Evolutionary conservation across 2,888 invertebrate species (phyloP).

Genomic region (Trachelus tabidus): DNA sequence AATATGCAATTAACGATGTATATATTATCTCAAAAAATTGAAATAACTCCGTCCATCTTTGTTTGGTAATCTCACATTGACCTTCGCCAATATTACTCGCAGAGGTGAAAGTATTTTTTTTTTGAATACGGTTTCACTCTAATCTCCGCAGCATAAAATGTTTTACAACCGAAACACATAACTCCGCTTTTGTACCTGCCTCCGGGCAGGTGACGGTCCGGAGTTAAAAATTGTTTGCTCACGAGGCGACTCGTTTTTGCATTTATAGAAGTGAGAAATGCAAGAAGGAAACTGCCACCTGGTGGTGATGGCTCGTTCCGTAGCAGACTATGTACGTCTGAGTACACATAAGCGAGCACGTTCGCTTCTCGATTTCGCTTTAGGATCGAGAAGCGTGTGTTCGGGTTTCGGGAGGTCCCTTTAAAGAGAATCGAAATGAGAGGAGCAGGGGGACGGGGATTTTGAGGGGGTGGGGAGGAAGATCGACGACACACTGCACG

Average conservation of each 20-base stretch:
- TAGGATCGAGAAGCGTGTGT: background rate
- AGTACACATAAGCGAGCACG: background rate
- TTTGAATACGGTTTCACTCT: background rate
- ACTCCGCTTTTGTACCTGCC: background rate
- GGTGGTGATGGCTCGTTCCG: background rate
- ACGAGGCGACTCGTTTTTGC: background rate
- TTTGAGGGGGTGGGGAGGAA: background rate
- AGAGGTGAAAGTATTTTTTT: background rate
- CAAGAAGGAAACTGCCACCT: background rate
- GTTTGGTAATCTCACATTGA: background rate
- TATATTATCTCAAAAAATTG: background rate
- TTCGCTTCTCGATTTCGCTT: background rate
- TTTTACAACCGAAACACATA: background rate
- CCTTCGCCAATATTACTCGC: background rate
- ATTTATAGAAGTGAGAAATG: background rate
- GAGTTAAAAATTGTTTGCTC: background rate
- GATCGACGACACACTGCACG: constrained; percentile 21
- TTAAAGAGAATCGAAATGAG: background rate
- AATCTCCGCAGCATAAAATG: background rate
- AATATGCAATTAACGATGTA: background rate
- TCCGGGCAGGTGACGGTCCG: background rate
- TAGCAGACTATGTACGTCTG: background rate
- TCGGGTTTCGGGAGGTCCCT: background rate
- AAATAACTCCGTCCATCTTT: background rate
- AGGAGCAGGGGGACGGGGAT: background rate